Evolutionary conservation across 2,888 invertebrate species (phyloP), one percentile per base, ranked within the genome.

Genomic region (Oscheius myriophilus): DNA sequence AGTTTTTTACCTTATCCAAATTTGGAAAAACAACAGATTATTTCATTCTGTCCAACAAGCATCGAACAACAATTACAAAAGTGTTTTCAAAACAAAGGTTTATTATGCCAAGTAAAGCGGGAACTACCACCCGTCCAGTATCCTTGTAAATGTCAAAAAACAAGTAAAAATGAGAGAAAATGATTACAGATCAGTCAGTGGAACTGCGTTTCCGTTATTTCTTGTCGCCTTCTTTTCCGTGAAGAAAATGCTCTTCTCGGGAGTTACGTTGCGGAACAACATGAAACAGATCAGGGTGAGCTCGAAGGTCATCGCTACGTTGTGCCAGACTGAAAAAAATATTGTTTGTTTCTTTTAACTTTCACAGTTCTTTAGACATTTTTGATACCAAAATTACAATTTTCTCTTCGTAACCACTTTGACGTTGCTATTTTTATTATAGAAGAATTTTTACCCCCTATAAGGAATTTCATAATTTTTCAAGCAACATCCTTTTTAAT

Each of bases 241-340:
- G 51, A 70, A 67, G 26, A 66, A 70, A 14, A 54, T 70, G 26
- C 43, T 46, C 54, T 67, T 70, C n/a, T 54, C 70, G 9, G 70
- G 70, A 11, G 39, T 59, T 11, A 70, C 54, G 33, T 70, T 67
- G 4, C 53, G 59, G 53, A 61, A 67, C 14, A 67, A 41, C 23
- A 61, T 39, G 43, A 61, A 18, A 39, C 67, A 67, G 52, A 70
- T 54, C 26, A 67, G 45, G 4, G 66, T 67, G 41, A 70, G 42
- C 41, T 63, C 62, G 61, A 70, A 62, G 16, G 66, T 70, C 65
- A 70, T 70, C n/a, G 70, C 65, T 46, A 67, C 54, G 53, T 70
- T 70, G 54, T 67, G 66, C 70, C 70, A 70, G 42, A 70, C 70
- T 70, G 59, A 51, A 70, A 26, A 41, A 26, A 55, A n/a, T n/a